These are phyloP conservation scores for Ptycholaimellus sp. DNA, from an alignment of 2,888 invertebrate species.

Conservation along the genomic window DNA sequence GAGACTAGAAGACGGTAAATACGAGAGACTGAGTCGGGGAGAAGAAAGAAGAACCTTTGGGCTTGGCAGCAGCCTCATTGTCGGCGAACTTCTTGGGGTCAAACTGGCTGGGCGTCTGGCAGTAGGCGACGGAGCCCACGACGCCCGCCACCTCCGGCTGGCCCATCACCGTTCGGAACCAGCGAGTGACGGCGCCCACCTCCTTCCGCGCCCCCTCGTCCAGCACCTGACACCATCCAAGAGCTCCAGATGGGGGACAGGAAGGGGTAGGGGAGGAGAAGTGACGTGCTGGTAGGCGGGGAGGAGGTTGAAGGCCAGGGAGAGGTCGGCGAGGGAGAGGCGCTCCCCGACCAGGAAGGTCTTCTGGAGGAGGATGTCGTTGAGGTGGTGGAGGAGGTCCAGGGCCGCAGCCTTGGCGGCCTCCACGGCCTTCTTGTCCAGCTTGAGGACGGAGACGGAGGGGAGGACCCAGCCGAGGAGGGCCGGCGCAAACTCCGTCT, in stretches of 20 bases:
- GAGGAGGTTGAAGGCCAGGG: slow-evolving; percentile 60
- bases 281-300: slow-evolving; percentile 57
- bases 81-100: slow-evolving; percentile 34
- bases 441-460: slow-evolving; percentile 62
- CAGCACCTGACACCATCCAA: slow-evolving; percentile 30
- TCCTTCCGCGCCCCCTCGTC: slow-evolving; percentile 33
- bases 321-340: slow-evolving; percentile 77
- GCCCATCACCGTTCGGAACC: slow-evolving; percentile 71
- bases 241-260: too few relatives aligned
- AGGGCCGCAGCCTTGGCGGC: slow-evolving; percentile 25
- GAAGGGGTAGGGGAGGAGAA: too few relatives aligned
- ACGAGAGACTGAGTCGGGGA: too few relatives aligned
- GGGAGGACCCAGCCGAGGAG: slow-evolving; percentile 93
- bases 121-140: slow-evolving; percentile 46
- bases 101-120: slow-evolving; percentile 49
- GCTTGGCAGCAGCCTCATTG: slow-evolving; percentile 29
- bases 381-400: slow-evolving; percentile 45
- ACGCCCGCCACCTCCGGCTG: slow-evolving; percentile 57
- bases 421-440: too few relatives aligned
- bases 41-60: too few relatives aligned
- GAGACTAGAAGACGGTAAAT: too few relatives aligned
- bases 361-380: slow-evolving; percentile 51
- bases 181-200: slow-evolving; percentile 51
- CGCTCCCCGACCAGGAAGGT: slow-evolving; percentile 81
- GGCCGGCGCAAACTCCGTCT: slow-evolving; percentile 71